phyloP scores from a whole-genome alignment of 2,113 vertebrate genomes.

The Neopipo cinnamomea region DNA sequence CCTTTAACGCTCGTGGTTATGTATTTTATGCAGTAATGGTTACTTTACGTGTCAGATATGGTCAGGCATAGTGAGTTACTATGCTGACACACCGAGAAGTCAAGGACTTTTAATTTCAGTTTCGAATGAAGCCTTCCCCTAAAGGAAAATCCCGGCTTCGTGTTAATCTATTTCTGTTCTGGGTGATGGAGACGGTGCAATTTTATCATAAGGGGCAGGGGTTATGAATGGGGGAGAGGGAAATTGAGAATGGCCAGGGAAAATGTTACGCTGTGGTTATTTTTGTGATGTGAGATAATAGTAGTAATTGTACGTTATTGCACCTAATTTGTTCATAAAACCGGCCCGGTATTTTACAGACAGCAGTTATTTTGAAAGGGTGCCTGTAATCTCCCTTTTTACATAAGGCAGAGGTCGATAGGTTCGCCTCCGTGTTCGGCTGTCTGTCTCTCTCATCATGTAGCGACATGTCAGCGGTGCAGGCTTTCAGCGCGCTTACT shows the following conservation, averaged over 20 bases:
- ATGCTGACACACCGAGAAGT: constrained; percentile 41
- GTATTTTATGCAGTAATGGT: constrained; percentile 11
- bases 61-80: constrained; percentile 59
- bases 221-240: constrained; percentile 54
- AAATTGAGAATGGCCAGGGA: constrained; percentile 40
- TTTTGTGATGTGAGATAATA: constrained; percentile 43
- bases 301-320: constrained; percentile 47
- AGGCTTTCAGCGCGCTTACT: constrained; percentile 72
- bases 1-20: constrained; percentile 38
- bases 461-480: constrained; percentile 72
- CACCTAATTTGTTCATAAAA: constrained; percentile 36
- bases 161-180: not conserved
- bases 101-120: constrained; percentile 64
- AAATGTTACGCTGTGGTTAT: constrained; percentile 58
- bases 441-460: constrained; percentile 56
- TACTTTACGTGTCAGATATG: constrained; percentile 55
- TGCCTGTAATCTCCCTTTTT: constrained; percentile 17
- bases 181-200: not conserved
- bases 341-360: not conserved
- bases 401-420: constrained; percentile 50
- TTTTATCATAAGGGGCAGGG: constrained; percentile 9
- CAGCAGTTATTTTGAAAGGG: not conserved
- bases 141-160: constrained; percentile 49
- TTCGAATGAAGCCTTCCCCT: constrained; percentile 44
- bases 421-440: constrained; percentile 8